Evolutionary conservation across 2,797 vertebrate species (phyloP).

Genomic region (Artibeus lituratus): DNA sequence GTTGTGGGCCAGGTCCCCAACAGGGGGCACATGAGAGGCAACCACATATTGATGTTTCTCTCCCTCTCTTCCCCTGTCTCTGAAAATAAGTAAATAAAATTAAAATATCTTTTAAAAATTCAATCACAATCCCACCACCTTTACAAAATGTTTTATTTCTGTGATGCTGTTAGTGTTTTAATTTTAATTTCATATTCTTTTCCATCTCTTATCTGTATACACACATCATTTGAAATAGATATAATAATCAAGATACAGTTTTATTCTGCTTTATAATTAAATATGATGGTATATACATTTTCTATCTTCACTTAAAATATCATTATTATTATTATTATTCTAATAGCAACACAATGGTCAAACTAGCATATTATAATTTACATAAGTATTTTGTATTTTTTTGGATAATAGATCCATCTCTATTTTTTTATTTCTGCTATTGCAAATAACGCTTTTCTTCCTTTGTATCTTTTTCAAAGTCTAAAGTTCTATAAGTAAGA

Average conservation of each 20-base stretch:
- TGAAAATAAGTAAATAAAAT: too few relatives aligned
- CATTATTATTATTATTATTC: neutral
- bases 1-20: too few relatives aligned
- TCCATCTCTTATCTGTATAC: neutral
- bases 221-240: neutral
- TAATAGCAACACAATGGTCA: neutral
- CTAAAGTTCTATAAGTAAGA: neutral
- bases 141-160: neutral
- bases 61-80: too few relatives aligned
- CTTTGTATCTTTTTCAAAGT: neutral
- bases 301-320: neutral
- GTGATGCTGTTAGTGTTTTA: neutral
- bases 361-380: neutral
- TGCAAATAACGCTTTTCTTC: neutral
- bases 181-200: neutral
- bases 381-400: neutral
- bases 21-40: too few relatives aligned
- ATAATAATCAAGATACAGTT: neutral
- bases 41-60: too few relatives aligned
- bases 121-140: neutral
- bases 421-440: conserved; percentile 8
- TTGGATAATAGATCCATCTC: neutral
- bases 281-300: neutral
- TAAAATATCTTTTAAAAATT: too few relatives aligned
- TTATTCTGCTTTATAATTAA: neutral